A percentile compares a stretch with the other conserved stretches of the same genome.
Evolutionary conservation across 2,888 invertebrate genomes (phyloP).

Genomic region (Epinotia nisella): DNA sequence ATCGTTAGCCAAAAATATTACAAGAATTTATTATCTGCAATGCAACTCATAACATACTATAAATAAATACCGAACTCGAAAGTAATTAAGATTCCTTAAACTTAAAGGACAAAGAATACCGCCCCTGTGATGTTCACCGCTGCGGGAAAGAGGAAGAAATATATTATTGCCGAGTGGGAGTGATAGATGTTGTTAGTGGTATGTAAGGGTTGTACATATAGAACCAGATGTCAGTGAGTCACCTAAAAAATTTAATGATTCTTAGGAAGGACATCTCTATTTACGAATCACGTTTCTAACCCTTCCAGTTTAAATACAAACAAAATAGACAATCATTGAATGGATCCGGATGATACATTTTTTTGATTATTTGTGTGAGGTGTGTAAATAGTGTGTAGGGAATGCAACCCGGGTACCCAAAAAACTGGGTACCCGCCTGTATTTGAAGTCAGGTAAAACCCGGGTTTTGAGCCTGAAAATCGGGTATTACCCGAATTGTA

Average conservation of each 20-base stretch:
- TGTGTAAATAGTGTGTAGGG: too few relatives aligned
- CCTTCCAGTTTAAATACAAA: neutral
- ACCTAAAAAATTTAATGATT: constrained; percentile 11
- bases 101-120: constrained; percentile 24
- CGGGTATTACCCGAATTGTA: too few relatives aligned
- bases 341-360: neutral
- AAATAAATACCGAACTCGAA: constrained; percentile 13
- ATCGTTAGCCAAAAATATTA: neutral
- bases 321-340: neutral
- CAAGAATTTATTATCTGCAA: constrained; percentile 6
- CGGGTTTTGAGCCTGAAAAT: too few relatives aligned
- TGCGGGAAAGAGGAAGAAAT: constrained; percentile 26
- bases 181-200: constrained; percentile 19
- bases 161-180: constrained; percentile 5
- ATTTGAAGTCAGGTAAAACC: too few relatives aligned
- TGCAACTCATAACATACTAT: neutral
- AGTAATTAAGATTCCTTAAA: constrained; percentile 33
- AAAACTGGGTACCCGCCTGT: too few relatives aligned
- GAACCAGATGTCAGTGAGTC: constrained; percentile 38
- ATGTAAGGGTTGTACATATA: constrained; percentile 36
- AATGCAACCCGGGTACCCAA: too few relatives aligned
- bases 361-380: too few relatives aligned
- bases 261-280: neutral
- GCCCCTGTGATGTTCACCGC: constrained; percentile 34
- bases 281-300: neutral